Evolutionary conservation across 2,888 invertebrate species (phyloP), one percentile per base, ranked within the genome.

Genomic region (Drosophila setosimentum): DNA sequence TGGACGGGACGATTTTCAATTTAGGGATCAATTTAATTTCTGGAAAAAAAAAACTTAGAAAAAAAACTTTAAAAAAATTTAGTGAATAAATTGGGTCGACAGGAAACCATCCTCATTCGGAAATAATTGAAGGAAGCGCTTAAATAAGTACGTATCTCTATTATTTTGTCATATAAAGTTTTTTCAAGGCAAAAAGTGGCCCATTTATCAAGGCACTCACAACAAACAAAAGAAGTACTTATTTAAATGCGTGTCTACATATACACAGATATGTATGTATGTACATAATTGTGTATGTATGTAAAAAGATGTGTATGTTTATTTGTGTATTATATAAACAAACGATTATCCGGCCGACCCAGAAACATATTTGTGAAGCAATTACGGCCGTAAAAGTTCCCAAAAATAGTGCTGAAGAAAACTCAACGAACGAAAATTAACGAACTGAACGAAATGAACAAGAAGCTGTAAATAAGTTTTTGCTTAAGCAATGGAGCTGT

Each of bases 341-440:
- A 79, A 82, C 75, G 84, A 71, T 79, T 76, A 79, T 76, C 61
- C 77, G 74, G 64, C 54, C 73, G 75, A 80, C 80, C 74, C 69
- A 78, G 72, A 80, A 80, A 80, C 76, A 76, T 76, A 70, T 79
- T 80, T 76, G 63, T 57, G 42, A 61, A 64, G 58, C 42, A 30
- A 54, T 30, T 42, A 32, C 45, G 8, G 37, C 35, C 48, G 21
- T n/a, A 53, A 35, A 30, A 58, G 40, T 45, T 55, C 51, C 40
- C 62, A 65, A 68, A 70, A 66, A 59, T 33, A 69, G 59, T 27
- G 48, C 8, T 67, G 53, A 59, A 48, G 24, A 57, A 64, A 60
- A 60, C 16, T 8, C 45, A 45, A 40, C 54, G 27, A 33, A 54
- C 18, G 27, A 55, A 55, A 55, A 35, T 27, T 8, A 18, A 54